Base-by-base conservation (phyloP, 1,140 invertebrate genomes). In the Brachionus paranguensis region DNA sequence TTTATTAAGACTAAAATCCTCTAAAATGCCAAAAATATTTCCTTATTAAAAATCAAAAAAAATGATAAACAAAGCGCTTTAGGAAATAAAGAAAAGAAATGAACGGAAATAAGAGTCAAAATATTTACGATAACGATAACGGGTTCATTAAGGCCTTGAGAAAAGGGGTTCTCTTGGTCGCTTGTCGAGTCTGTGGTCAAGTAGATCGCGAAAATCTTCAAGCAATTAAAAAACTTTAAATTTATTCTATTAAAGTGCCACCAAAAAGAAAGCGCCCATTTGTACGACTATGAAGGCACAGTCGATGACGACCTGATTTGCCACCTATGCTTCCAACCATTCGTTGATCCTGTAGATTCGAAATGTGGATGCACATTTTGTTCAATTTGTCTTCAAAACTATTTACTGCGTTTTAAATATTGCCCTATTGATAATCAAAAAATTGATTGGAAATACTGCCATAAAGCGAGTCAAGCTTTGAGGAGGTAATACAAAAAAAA, bases 291-390 rank as follows among this genome's bases (percentile, higher is more conserved):
- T 86, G 87, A 88, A 65, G 88, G 89, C 68, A 87, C 90, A n/a
- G 90, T 91, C 12, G 91, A 91, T 84, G 90, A 91, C 84, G 91
- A 91, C 84, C 86, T 91, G 24, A 90, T 88, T 84, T 91, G 90
- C 85, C 89, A 91, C 84, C 90, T 91, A 43, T 91, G 91, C 84
- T 87, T 91, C 6, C 91, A 88, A 85, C 87, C 87, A 2, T 87
- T 87, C 64, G 87, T 87, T 33, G 86, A 85, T 20, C 88, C 88
- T n/a, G 53, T 87, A 50, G 91, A 91, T 86, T 91, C 91, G 8
- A 89, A 88, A 79, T 91, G 91, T 85, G 90, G 90, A 79, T 91
- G 91, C 85, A 91, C 91, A 27, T 91, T 90, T 86, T 91, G 91
- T 86, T 87, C 89, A 10, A 85, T 87, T 41, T 90, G 89, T 84